phyloP scores from a whole-genome alignment of 1,140 invertebrate species.

The Zophobas atratus region DNA sequence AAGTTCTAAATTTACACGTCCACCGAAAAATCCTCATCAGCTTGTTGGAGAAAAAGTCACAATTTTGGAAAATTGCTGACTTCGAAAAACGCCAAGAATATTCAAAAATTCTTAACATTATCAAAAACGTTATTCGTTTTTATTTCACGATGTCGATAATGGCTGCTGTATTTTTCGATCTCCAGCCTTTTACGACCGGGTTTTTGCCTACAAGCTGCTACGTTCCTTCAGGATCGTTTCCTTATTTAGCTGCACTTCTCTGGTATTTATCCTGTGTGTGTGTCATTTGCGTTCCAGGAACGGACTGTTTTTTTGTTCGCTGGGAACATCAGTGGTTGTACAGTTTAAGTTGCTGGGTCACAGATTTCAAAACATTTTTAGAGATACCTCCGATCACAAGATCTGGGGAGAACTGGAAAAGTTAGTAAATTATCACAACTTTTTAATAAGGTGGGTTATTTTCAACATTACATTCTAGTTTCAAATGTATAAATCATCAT shows the following conservation, averaged over 20 bases:
- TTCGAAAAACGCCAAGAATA: neutral
- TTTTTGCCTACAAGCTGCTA: neutral
- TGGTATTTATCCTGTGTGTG: neutral
- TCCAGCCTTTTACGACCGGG: neutral
- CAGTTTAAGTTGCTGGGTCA: neutral
- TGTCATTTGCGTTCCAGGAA: neutral
- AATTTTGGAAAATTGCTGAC: conserved; percentile 22
- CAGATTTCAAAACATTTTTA: neutral
- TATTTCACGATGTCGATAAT: neutral
- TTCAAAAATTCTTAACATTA: neutral
- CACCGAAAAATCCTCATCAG: neutral
- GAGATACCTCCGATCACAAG: neutral
- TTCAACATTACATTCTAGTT: neutral
- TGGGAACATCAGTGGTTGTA: neutral
- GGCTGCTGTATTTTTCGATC: neutral
- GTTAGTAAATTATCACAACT: neutral
- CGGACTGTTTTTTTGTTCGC: neutral
- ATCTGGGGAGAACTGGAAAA: neutral
- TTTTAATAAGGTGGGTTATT: neutral
- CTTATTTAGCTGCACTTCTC: neutral
- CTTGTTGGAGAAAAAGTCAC: conserved; percentile 10
- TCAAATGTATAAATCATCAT: too few species aligned
- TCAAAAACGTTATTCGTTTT: neutral
- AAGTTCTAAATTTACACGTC: neutral
- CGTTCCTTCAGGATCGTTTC: neutral